Conservation (phyloP, 2,113 vertebrate species). For the Amblyopsis rosae region DNA sequence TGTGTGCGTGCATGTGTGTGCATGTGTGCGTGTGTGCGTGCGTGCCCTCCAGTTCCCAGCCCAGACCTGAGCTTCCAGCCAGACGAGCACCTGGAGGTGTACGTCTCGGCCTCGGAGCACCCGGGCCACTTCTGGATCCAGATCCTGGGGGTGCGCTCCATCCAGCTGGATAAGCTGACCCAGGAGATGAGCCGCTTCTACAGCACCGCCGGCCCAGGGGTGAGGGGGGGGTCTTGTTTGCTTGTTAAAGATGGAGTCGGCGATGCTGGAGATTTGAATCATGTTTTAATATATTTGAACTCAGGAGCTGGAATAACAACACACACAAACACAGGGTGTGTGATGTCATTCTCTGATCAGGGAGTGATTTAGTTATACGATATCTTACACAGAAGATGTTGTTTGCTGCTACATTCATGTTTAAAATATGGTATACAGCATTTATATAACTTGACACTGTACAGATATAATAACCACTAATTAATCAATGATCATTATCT, state of each 20-base stretch:
- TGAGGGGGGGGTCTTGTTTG: slow-evolving; percentile 43
- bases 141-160: slow-evolving; percentile 83
- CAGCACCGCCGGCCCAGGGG: slow-evolving; percentile 44
- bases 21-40: neutral
- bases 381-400: too few relatives aligned
- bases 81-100: slow-evolving; percentile 89
- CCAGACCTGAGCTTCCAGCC: slow-evolving; percentile 87
- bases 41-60: slow-evolving; percentile 81
- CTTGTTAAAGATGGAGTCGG: neutral
- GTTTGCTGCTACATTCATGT: too few relatives aligned
- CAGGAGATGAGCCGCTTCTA: slow-evolving; percentile 87
- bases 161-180: slow-evolving; percentile 86
- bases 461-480: too few relatives aligned
- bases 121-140: slow-evolving; percentile 93
- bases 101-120: slow-evolving; percentile 84
- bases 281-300: neutral
- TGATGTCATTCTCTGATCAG: too few relatives aligned
- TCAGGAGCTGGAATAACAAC: too few relatives aligned
- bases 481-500: too few relatives aligned
- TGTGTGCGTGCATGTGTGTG: too few relatives aligned
- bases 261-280: too few relatives aligned
- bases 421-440: too few relatives aligned
- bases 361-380: too few relatives aligned
- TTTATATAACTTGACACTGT: too few relatives aligned
- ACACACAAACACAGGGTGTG: too few relatives aligned